These are phyloP conservation scores for Erebia ligea DNA, from an alignment of 2,888 invertebrate genomes.

Conservation along the genomic window DNA sequence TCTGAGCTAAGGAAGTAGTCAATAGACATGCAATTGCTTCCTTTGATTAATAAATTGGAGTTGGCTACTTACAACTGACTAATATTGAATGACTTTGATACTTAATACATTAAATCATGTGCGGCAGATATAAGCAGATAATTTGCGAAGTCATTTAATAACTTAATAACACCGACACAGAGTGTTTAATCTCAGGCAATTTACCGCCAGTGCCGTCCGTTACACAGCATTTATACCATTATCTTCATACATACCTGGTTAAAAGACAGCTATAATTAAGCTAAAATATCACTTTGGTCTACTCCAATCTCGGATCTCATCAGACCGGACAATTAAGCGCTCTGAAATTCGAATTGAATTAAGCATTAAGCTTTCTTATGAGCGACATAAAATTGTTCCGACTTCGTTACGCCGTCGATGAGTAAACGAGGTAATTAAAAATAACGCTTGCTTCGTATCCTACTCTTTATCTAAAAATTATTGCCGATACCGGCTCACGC, in stretches of 20 bases:
- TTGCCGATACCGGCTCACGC: constrained; percentile 8
- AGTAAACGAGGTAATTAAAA: constrained; percentile 66
- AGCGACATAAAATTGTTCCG: constrained; percentile 60
- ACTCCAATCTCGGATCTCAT: constrained; percentile 58
- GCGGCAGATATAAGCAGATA: constrained; percentile 29
- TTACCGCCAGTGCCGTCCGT: constrained; percentile 46
- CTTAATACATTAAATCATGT: constrained; percentile 15
- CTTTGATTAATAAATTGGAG: constrained; percentile 2
- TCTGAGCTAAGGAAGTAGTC: background rate
- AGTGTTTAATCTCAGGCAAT: constrained; percentile 49
- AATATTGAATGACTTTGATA: constrained; percentile 4
- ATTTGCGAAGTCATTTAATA: constrained; percentile 45
- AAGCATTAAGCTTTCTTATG: constrained; percentile 64
- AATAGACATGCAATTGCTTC: background rate
- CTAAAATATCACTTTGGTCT: constrained; percentile 60
- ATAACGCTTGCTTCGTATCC: constrained; percentile 46
- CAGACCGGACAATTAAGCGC: constrained; percentile 56
- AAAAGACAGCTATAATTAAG: constrained; percentile 56
- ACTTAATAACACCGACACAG: constrained; percentile 43
- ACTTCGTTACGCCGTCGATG: constrained; percentile 58
- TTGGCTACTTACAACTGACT: background rate
- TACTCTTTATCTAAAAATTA: constrained; percentile 16
- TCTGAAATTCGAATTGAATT: constrained; percentile 63
- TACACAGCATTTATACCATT: constrained; percentile 47
- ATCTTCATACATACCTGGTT: constrained; percentile 50